Conservation (phyloP, 2,797 vertebrate species). For the Sebastes jordani region DNA sequence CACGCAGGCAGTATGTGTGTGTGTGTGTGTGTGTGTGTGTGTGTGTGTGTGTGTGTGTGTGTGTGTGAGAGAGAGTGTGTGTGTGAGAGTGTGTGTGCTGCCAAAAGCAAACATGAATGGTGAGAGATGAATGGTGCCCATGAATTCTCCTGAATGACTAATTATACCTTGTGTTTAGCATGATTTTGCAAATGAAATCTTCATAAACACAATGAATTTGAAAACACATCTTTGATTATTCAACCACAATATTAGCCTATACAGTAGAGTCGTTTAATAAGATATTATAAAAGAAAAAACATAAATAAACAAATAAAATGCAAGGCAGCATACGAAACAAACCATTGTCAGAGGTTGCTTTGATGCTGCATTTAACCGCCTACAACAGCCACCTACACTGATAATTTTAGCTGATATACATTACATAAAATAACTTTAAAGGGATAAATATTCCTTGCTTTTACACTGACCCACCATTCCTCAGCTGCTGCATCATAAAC, state of each 20-base stretch:
- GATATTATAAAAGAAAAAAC: neutral
- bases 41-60: slow-evolving; percentile 22
- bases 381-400: slow-evolving; percentile 5
- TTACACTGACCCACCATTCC: slow-evolving; percentile 24
- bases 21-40: slow-evolving; percentile 16
- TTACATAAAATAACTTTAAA: slow-evolving; percentile 41
- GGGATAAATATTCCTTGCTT: slow-evolving; percentile 4
- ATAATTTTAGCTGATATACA: slow-evolving; percentile 15
- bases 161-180: slow-evolving; percentile 60
- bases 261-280: neutral
- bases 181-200: slow-evolving; percentile 57
- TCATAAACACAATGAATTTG: slow-evolving; percentile 36
- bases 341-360: slow-evolving; percentile 1
- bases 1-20: slow-evolving; percentile 29
- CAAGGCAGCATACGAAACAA: neutral
- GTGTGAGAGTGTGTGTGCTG: slow-evolving; percentile 33
- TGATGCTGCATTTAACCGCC: slow-evolving; percentile 10
- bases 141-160: slow-evolving; percentile 73
- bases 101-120: slow-evolving; percentile 66
- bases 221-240: slow-evolving; percentile 32
- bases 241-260: slow-evolving; percentile 6
- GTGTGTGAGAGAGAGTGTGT: neutral
- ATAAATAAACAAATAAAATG: slow-evolving; percentile 7
- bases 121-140: slow-evolving; percentile 67
- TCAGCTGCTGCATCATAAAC: slow-evolving; percentile 31